phyloP scores from a whole-genome alignment of 2,888 invertebrate genomes.

The Nudaria mundana region DNA sequence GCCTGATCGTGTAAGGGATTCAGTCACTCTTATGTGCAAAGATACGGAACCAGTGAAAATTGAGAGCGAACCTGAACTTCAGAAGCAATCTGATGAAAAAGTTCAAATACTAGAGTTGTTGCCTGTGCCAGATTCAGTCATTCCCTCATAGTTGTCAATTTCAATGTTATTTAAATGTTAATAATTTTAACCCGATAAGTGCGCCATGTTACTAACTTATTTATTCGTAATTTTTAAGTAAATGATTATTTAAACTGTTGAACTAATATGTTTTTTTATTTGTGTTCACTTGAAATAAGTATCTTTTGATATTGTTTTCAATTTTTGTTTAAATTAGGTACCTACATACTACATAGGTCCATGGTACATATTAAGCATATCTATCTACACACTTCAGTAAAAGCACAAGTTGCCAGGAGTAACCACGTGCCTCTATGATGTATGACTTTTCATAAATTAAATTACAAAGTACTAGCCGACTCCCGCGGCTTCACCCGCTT shows the following conservation, averaged over 20 bases:
- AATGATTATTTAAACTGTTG: slow-evolving; percentile 15
- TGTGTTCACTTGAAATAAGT: background rate
- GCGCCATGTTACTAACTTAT: slow-evolving; percentile 40
- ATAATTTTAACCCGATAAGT: slow-evolving; percentile 41
- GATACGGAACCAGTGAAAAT: slow-evolving; percentile 14
- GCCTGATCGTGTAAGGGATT: slow-evolving; percentile 85
- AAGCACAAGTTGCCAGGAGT: no score
- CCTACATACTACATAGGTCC: no score
- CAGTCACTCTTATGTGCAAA: slow-evolving; percentile 83
- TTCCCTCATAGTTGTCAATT: slow-evolving; percentile 51
- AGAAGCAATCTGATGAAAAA: slow-evolving; percentile 8
- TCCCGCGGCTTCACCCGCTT: no score
- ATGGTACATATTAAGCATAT: no score
- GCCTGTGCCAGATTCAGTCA: slow-evolving; percentile 48
- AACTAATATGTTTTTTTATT: slow-evolving; percentile 10
- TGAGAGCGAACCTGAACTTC: slow-evolving; percentile 6
- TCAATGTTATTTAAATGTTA: slow-evolving; percentile 34
- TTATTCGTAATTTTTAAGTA: slow-evolving; percentile 36
- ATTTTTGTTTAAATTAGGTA: no score
- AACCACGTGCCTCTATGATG: no score
- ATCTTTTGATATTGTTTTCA: no score
- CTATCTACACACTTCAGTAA: no score
- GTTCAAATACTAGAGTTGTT: slow-evolving; percentile 15
- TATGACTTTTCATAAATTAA: no score
- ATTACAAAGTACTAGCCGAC: no score